Percentiles rank a stretch among this genome's conserved stretches.
Conservation (phyloP, 2,888 invertebrate species). For the Furcula furcula region DNA sequence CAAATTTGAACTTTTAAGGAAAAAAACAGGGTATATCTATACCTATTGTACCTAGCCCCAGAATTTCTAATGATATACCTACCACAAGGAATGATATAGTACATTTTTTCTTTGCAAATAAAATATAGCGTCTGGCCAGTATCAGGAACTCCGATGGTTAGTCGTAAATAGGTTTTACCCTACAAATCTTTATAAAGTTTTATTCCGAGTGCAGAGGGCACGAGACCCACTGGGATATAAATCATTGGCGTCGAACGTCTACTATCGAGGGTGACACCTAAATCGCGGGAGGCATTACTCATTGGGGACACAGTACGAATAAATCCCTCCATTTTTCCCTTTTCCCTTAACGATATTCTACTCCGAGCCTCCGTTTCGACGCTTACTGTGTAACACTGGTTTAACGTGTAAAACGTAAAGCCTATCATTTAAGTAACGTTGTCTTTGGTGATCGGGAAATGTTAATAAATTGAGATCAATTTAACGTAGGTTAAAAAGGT, state of each 20-base stretch:
- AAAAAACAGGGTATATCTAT: too few species aligned
- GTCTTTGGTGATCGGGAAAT: too few species aligned
- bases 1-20: too few species aligned
- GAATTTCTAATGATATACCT: too few species aligned
- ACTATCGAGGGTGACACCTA: conserved; percentile 41
- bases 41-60: too few species aligned
- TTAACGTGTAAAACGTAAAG: conserved; percentile 25
- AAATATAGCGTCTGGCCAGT: too few species aligned
- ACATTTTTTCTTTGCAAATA: too few species aligned
- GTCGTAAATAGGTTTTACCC: too few species aligned
- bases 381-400: conserved; percentile 29
- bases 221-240: conserved; percentile 25
- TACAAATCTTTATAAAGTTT: conserved; percentile 28
- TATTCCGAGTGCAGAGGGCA: conserved; percentile 26
- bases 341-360: conserved; percentile 39
- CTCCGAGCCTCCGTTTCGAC: conserved; percentile 32
- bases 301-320: conserved; percentile 47
- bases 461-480: too few species aligned
- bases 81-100: neutral
- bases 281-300: conserved; percentile 58
- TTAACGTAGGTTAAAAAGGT: too few species aligned
- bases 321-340: conserved; percentile 41
- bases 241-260: conserved; percentile 38
- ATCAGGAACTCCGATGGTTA: neutral
- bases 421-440: too few species aligned